phyloP scores from a whole-genome alignment of 1,140 invertebrate genomes.

The Macrotrachela quadricornifera region DNA sequence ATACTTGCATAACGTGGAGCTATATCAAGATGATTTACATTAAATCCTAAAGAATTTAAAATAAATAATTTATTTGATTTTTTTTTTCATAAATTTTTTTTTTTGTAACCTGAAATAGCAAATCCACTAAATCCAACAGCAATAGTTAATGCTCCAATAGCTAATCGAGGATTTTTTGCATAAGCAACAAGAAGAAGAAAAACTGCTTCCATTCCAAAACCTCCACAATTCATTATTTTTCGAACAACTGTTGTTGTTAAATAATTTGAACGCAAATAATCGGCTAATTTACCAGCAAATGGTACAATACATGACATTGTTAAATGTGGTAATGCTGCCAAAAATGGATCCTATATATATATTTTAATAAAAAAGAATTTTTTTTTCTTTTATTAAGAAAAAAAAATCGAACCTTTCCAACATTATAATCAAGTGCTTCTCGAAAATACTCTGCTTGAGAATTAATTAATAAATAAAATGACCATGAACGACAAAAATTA shows the following conservation, averaged over 20 bases:
- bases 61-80: no score
- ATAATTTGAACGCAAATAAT: slow-evolving; percentile 70
- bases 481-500: slow-evolving; percentile 99
- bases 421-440: slow-evolving; percentile 63
- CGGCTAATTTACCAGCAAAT: slow-evolving; percentile 78
- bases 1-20: slow-evolving; percentile 95
- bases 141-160: slow-evolving; percentile 65
- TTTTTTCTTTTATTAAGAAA: no score
- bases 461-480: slow-evolving; percentile 92
- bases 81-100: no score
- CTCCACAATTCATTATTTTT: slow-evolving; percentile 50
- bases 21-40: slow-evolving; percentile 96
- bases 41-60: slow-evolving; percentile 39
- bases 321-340: slow-evolving; percentile 83
- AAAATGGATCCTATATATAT: slow-evolving; percentile 81
- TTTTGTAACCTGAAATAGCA: slow-evolving; percentile 59
- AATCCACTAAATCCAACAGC: slow-evolving; percentile 97
- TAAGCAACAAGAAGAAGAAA: slow-evolving; percentile 87
- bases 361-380: slow-evolving; percentile 11
- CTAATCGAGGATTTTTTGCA: slow-evolving; percentile 48
- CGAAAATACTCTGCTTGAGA: slow-evolving; percentile 86
- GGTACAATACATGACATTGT: slow-evolving; percentile 95
- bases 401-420: slow-evolving; percentile 56
- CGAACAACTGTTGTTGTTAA: slow-evolving; percentile 81
- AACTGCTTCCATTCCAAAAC: slow-evolving; percentile 86